A percentile compares a stretch with the other conserved stretches of the same genome.
Conservation (phyloP, 2,888 invertebrate genomes). For the Ormyrus pomaceus region DNA sequence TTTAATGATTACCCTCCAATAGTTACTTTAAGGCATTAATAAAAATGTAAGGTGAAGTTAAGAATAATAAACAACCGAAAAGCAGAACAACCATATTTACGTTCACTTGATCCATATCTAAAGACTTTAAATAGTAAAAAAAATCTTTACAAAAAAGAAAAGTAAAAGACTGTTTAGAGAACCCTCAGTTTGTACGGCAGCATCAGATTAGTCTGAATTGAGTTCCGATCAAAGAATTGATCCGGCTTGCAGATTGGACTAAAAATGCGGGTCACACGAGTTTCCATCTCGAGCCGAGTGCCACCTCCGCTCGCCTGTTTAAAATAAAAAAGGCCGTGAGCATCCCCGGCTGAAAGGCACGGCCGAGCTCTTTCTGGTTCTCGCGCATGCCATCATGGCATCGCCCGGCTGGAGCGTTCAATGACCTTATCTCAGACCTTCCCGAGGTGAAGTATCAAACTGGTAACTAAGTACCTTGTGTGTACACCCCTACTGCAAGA, state of each 20-base stretch:
- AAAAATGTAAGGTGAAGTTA: not conserved
- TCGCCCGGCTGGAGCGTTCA: conserved; percentile 84
- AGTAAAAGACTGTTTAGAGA: not conserved
- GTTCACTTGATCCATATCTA: not conserved
- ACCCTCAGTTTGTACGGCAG: conserved; percentile 78
- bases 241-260: conserved; percentile 86
- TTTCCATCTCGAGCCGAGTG: conserved; percentile 81
- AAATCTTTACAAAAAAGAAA: not conserved
- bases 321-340: conserved; percentile 64
- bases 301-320: conserved; percentile 72
- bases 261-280: conserved; percentile 84
- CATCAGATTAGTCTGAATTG: conserved; percentile 92
- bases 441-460: conserved; percentile 79
- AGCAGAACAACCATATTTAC: not conserved
- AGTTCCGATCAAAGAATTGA: conserved; percentile 79
- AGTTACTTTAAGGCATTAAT: conserved; percentile 1
- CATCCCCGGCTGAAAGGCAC: conserved; percentile 77
- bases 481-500: conserved; percentile 86
- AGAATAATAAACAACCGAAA: not conserved
- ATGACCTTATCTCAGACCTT: conserved; percentile 88
- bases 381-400: conserved; percentile 81
- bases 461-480: conserved; percentile 79
- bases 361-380: conserved; percentile 85
- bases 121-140: conserved; percentile 13
- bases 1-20: conserved; percentile 19